Base-by-base conservation (phyloP, 2,888 invertebrate species). In the Apamea anceps region DNA sequence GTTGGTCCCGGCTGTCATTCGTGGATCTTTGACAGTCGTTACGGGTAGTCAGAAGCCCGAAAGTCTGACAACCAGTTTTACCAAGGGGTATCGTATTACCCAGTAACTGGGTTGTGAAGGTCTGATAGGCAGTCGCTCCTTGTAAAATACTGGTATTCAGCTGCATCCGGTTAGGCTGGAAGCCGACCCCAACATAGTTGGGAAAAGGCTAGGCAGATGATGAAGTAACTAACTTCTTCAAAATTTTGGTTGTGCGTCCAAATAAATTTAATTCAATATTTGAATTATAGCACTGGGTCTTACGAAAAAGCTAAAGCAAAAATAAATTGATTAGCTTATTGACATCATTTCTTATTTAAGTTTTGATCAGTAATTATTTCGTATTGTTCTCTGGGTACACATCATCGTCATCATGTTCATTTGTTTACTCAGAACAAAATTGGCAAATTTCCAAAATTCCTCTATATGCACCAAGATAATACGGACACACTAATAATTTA, bases 401-500 rank as follows among this genome's bases (percentile, higher is more conserved):
- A 60, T 32, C 8, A 48, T 66, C 65, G 6, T 80, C 60, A n/a
- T 62, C 37, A 21, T 62, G 51, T 75, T 63, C 32, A 70, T 54
- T 74, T 72, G 73, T 75, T 65, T 72, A 75, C 65, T 37, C 37
- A 28, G 18, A 60, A 32, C 25, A 15, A 63, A 72, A 37, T 77
- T 86, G 85, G 87, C 82, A 72, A 32, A 28, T 66, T 65, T 54
- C 70, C 88, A 86, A 86, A 84, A 80, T 75, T 83, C 66, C 51
- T 75, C 32, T 75, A 73, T 75, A 77, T 81, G 84, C 79, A 81
- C 48, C 67, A 70, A 73, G 70, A 77, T 79, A 80, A 70, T 80
- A 80, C 71, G 28, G 28, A 45, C 70, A 72, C 68, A 75, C 18
- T 37, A 6, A 77, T 77, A 32, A 63, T 80, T 68, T 70, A 71